A percentile compares a stretch with the other conserved stretches of the same genome.
phyloP scores from a whole-genome alignment of 1,140 invertebrate species.

The Mactra quadrangularis region DNA sequence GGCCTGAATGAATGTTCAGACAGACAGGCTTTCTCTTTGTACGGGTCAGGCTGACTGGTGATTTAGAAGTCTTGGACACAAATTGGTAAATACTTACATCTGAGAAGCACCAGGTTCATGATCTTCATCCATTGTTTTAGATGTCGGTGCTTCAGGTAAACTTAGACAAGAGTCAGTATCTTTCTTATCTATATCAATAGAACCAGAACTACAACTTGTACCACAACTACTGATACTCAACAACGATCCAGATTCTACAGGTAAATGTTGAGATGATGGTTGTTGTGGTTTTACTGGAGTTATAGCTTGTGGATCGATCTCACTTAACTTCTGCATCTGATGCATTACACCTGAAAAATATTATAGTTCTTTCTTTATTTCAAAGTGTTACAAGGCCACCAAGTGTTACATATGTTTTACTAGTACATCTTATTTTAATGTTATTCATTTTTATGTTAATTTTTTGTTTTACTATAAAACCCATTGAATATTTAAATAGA shows the following conservation, averaged over 20 bases:
- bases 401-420: too few species aligned
- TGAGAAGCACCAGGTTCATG: slow-evolving; percentile 83
- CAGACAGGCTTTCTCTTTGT: too few species aligned
- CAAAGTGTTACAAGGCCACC: background rate
- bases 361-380: background rate
- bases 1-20: too few species aligned
- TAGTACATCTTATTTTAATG: too few species aligned
- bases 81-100: slow-evolving; percentile 84
- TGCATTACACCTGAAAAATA: slow-evolving; percentile 90
- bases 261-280: slow-evolving; percentile 29
- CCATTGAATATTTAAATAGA: too few species aligned
- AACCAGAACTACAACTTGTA: slow-evolving; percentile 67
- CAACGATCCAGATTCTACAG: slow-evolving; percentile 64
- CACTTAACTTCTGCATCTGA: slow-evolving; percentile 88
- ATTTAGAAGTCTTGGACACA: too few species aligned
- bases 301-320: slow-evolving; percentile 75
- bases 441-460: too few species aligned
- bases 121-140: slow-evolving; percentile 70
- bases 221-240: slow-evolving; percentile 68
- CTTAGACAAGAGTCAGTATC: slow-evolving; percentile 50
- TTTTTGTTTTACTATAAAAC: too few species aligned
- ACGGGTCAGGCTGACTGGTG: too few species aligned
- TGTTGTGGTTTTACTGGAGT: slow-evolving; percentile 66
- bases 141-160: slow-evolving; percentile 52
- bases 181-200: slow-evolving; percentile 63